Evolutionary conservation across 1,140 invertebrate genomes (phyloP), one percentile per base, ranked within the genome.

Genomic region (Chrysoperla carnea): DNA sequence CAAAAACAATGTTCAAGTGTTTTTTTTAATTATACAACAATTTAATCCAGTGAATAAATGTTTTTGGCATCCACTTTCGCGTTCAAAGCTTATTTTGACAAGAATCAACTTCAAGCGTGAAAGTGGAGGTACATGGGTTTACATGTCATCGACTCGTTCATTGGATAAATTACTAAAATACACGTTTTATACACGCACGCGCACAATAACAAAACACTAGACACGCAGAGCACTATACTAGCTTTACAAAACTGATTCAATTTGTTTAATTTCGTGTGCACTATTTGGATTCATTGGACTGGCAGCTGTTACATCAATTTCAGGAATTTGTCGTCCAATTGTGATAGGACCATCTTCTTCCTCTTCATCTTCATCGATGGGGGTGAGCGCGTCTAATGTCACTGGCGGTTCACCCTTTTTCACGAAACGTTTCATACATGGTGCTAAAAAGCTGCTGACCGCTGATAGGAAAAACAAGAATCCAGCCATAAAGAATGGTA

Each of bases 401-500:
- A 72, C 67, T 39, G 72, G 70, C 36, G 65, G 56, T 36, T 64
- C 61, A 42, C 71, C 62, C 11, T 62, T 46, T 12, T 56, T 48
- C 9, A 56, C 47, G 54, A 60, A 73, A 47, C 70, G 70, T 57
- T 79, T 79, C 59, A 86, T 72, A 42, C 72, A 67, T 4, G 84
- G 84, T 33, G 90, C 81, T 46, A 86, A 68, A 52, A 93, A 87
- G 50, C 84, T 86, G 8, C 86, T 84, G 1, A 85, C 51, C 0
- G 89, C 84, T 11, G 88, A 81, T 5, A 91, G 59, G 6, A 82
- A 69, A 61, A 99, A 90, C 60, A 96, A 76, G 0, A 72, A 76
- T 29, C 85, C 90, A 29, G 91, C 92, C 66, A 94, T 81, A 56
- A 77, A 91, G 61, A 98, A 99, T 13, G 92, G 82, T 13, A 88